These are phyloP conservation scores for Eumeta japonica DNA, from an alignment of 1,140 invertebrate genomes.

Conservation along the genomic window DNA sequence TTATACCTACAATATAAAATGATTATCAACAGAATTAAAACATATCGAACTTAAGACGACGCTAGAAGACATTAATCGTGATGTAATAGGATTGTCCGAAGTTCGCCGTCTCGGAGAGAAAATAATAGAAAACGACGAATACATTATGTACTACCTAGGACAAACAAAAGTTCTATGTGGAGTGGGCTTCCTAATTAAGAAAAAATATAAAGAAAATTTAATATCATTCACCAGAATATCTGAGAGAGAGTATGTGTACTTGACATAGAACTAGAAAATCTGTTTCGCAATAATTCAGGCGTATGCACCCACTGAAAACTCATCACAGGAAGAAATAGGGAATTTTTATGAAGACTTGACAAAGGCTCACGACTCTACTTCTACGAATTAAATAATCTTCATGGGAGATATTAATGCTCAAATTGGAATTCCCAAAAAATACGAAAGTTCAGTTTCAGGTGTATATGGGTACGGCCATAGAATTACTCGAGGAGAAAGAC, in stretches of 20 bases:
- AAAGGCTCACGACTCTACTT: constrained; percentile 13
- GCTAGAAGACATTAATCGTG: constrained; percentile 18
- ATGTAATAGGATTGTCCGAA: constrained; percentile 22
- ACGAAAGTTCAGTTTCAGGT: constrained; percentile 11
- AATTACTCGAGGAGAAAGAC: constrained; percentile 14
- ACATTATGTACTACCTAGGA: no score
- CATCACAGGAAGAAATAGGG: constrained; percentile 17
- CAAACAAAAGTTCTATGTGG: constrained; percentile 20
- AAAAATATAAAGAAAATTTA: constrained; percentile 16
- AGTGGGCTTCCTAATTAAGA: constrained; percentile 19
- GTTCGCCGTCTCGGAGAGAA: constrained; percentile 18
- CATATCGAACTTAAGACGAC: constrained; percentile 20
- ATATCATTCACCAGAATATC: constrained; percentile 17
- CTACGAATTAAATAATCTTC: constrained; percentile 11
- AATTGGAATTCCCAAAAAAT: constrained; percentile 12
- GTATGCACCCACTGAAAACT: constrained; percentile 19
- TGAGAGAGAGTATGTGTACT: constrained; percentile 19
- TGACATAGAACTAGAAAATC: constrained; percentile 14
- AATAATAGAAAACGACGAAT: no score
- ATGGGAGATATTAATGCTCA: constrained; percentile 21
- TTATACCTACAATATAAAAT: constrained; percentile 19
- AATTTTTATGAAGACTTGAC: constrained; percentile 16
- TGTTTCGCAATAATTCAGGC: constrained; percentile 19
- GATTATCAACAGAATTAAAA: constrained; percentile 16
- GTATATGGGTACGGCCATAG: constrained; percentile 16